Conservation (phyloP, 2,113 vertebrate genomes). For the Todiramphus chloris region DNA sequence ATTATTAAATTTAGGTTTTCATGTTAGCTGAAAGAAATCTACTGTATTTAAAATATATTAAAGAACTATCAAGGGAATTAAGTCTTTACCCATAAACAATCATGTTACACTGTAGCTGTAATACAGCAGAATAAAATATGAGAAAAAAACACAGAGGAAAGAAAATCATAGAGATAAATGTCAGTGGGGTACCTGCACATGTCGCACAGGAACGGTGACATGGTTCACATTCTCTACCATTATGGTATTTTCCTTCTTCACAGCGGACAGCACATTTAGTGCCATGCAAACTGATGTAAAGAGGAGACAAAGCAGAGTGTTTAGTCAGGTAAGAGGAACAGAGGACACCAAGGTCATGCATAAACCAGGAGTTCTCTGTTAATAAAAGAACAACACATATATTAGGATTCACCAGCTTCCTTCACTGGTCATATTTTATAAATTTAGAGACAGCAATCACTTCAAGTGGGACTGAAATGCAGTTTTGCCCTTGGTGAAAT, state of each 20-base stretch:
- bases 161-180: not conserved
- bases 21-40: not conserved
- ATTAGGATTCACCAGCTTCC: not conserved
- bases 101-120: not conserved
- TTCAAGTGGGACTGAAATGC: not conserved
- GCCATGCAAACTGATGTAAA: constrained; percentile 84
- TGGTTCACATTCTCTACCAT: constrained; percentile 86
- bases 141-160: not conserved
- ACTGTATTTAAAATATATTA: not conserved
- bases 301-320: not conserved
- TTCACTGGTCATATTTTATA: not conserved
- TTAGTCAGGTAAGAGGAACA: not conserved
- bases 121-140: not conserved
- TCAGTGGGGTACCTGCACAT: constrained; percentile 84
- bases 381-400: not conserved
- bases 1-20: not conserved
- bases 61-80: not conserved
- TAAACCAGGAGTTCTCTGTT: not conserved
- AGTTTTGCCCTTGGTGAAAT: not conserved
- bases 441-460: not conserved
- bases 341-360: not conserved
- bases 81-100: not conserved
- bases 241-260: constrained; percentile 89
- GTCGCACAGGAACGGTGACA: constrained; percentile 92
- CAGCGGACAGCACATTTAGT: constrained; percentile 88